These are phyloP conservation scores for Aleiodes alternator DNA, from an alignment of 2,888 invertebrate genomes.

Conservation along the genomic window DNA sequence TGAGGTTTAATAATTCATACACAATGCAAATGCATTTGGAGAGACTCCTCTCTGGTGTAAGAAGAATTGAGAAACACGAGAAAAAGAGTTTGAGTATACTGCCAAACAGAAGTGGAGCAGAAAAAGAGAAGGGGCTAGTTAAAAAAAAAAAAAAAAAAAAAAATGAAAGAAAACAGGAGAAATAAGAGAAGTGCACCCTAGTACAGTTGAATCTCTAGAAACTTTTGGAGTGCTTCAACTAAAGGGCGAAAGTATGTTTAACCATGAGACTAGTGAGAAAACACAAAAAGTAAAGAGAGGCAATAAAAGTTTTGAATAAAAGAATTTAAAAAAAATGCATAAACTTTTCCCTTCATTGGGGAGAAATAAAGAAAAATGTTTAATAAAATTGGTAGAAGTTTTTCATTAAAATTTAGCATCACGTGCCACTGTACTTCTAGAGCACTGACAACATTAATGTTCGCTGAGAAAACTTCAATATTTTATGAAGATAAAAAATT, in stretches of 20 bases:
- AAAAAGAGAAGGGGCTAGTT: not conserved
- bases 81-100: not conserved
- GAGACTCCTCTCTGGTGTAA: not conserved
- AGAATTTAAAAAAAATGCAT: not conserved
- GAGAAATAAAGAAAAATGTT: constrained; percentile 10
- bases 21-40: constrained; percentile 26
- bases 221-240: constrained; percentile 24
- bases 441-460: too few species aligned
- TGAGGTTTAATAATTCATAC: constrained; percentile 33
- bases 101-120: constrained; percentile 12
- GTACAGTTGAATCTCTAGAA: constrained; percentile 17
- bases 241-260: constrained; percentile 37
- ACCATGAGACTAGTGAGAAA: constrained; percentile 32
- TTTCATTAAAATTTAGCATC: too few species aligned
- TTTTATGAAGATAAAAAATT: too few species aligned
- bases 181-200: not conserved
- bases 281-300: constrained; percentile 10
- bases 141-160: not conserved
- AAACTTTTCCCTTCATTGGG: constrained; percentile 1
- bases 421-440: too few species aligned
- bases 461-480: too few species aligned
- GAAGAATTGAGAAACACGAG: constrained; percentile 3
- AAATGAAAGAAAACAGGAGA: constrained; percentile 1
- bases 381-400: too few species aligned
- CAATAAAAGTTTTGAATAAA: constrained; percentile 15